A percentile compares a stretch with the other conserved stretches of the same genome.
These are phyloP conservation scores for Matsumurasca onukii DNA, from an alignment of 1,140 invertebrate genomes.

Conservation along the genomic window DNA sequence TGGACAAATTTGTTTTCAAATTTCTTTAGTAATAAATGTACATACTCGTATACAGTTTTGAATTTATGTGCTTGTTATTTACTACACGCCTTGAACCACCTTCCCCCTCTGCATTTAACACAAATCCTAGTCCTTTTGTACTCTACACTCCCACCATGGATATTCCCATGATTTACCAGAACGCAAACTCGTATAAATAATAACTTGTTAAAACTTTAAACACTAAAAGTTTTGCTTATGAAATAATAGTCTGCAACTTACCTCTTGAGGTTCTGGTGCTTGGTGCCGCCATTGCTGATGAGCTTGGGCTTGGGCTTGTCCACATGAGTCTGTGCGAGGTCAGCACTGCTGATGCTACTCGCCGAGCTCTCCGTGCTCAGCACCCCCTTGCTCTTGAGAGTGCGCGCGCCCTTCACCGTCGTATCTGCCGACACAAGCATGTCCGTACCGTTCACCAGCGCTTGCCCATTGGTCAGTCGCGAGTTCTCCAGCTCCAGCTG, in stretches of 20 bases:
- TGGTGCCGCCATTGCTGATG: constrained; percentile 47
- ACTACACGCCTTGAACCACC: background rate
- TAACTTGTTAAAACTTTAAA: too few relatives aligned
- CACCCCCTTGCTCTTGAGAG: constrained; percentile 33
- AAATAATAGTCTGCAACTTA: constrained; percentile 42
- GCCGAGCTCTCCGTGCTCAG: constrained; percentile 39
- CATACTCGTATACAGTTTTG: too few relatives aligned
- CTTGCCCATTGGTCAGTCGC: constrained; percentile 29
- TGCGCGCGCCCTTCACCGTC: constrained; percentile 7
- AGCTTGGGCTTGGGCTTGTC: constrained; percentile 40
- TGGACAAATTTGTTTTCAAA: too few relatives aligned
- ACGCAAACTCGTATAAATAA: too few relatives aligned
- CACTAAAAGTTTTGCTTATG: too few relatives aligned
- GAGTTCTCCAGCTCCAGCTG: constrained; percentile 44
- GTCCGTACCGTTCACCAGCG: constrained; percentile 28
- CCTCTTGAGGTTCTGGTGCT: constrained; percentile 57
- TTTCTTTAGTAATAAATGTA: too few relatives aligned
- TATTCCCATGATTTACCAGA: too few relatives aligned
- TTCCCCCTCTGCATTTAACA: background rate
- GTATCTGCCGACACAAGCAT: constrained; percentile 25
- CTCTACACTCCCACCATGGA: too few relatives aligned
- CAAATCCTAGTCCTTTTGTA: background rate
- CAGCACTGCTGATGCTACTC: constrained; percentile 35
- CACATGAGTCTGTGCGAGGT: constrained; percentile 24
- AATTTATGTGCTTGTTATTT: too few relatives aligned